Conservation (phyloP, 2,797 vertebrate genomes). For the Bradypodion pumilum region DNA sequence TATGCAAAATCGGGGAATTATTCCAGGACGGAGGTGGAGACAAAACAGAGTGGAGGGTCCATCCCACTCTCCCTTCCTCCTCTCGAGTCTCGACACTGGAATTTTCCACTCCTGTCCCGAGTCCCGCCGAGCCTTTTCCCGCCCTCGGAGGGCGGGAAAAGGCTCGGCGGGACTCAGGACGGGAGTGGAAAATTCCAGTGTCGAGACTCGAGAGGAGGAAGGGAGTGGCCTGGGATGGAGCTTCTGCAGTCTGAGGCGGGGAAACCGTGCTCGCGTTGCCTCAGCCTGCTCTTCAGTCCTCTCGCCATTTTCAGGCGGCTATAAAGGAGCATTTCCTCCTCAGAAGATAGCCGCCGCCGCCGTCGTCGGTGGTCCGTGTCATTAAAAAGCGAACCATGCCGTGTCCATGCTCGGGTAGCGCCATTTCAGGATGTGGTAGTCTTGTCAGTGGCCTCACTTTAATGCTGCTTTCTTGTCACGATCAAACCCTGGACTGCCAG, state of each 20-base stretch:
- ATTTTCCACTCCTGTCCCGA: constrained; percentile 79
- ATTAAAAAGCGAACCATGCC: too few relatives aligned
- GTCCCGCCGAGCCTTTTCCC: too few relatives aligned
- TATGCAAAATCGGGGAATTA: not conserved
- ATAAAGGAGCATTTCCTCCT: too few relatives aligned
- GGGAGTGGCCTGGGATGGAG: not conserved
- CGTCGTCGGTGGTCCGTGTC: not conserved
- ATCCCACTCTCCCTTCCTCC: not conserved
- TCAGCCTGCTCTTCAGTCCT: too few relatives aligned
- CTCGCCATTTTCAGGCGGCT: not conserved
- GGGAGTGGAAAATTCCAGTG: constrained; percentile 79
- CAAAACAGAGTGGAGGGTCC: constrained; percentile 43
- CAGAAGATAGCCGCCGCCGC: not conserved
- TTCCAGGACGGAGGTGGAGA: not conserved
- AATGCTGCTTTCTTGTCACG: too few relatives aligned
- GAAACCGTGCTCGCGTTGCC: not conserved
- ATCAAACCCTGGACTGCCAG: too few relatives aligned
- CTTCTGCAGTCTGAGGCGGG: not conserved
- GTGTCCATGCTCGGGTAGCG: too few relatives aligned
- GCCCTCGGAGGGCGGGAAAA: constrained; percentile 45
- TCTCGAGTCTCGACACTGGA: constrained; percentile 73
- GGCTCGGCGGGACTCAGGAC: too few relatives aligned
- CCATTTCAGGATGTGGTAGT: too few relatives aligned
- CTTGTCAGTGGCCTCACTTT: too few relatives aligned
- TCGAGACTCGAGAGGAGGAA: constrained; percentile 51